Percentiles rank a stretch among this genome's conserved stretches.
These are phyloP conservation scores for Mizuhopecten yessoensis DNA, from an alignment of 1,140 invertebrate genomes.

Conservation along the genomic window DNA sequence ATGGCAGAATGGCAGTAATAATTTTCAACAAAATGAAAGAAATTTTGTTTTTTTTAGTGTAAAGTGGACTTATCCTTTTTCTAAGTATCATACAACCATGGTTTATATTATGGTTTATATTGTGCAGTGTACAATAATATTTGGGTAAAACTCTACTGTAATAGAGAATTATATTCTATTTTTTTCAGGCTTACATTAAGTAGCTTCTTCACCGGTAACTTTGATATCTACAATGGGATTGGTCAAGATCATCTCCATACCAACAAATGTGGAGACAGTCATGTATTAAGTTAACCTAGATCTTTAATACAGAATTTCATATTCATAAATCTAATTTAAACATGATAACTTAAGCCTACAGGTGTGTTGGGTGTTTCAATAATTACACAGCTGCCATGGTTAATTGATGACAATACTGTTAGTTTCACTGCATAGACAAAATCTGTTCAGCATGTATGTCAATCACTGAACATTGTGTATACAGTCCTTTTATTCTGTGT, in stretches of 20 bases:
- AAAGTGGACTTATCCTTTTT: background rate
- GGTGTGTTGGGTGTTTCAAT: background rate
- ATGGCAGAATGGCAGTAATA: background rate
- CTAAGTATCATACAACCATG: too few species aligned
- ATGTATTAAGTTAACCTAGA: background rate
- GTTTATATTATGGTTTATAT: too few species aligned
- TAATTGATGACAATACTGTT: background rate
- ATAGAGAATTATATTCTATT: too few species aligned
- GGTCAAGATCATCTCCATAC: background rate
- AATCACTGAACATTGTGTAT: background rate
- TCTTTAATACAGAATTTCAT: background rate
- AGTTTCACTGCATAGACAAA: slow-evolving; percentile 22
- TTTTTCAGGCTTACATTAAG: background rate
- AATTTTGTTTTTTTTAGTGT: background rate
- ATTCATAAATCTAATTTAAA: background rate
- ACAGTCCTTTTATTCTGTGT: background rate
- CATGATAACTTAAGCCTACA: background rate
- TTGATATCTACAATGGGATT: too few species aligned
- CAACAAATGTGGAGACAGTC: background rate
- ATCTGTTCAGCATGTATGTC: background rate
- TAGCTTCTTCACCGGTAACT: background rate
- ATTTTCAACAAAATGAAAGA: background rate
- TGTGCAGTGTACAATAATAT: too few species aligned
- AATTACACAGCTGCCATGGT: background rate
- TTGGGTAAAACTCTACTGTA: too few species aligned